Evolutionary conservation across 2,797 vertebrate species (phyloP), one percentile per base, ranked within the genome.

Genomic region (Hephaestus fuliginosus): DNA sequence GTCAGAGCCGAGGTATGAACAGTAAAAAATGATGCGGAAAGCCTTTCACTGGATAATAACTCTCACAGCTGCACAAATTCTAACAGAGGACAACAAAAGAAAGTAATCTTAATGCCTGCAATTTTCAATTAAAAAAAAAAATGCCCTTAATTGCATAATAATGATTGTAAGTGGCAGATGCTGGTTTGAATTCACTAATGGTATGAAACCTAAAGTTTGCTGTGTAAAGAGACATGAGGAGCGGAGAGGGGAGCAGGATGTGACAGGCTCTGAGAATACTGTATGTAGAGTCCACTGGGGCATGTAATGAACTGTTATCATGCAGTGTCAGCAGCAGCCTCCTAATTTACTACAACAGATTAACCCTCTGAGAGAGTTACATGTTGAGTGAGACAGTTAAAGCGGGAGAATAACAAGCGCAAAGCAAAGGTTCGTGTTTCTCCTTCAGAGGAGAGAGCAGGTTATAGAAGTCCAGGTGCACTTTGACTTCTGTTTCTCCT

Each of bases 291-390:
- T 76, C 85, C 82, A 78, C 48, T 57, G 81, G 74, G 76, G 81
- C 72, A 22, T 75, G 78, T 87, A 92, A 91, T 88, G 86, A 88
- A 82, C 65, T 76, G 69, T 79, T 74, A 90, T 83, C 66, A 85
- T 89, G 91, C 88, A 78, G 84, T 2, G 77, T 92, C 92, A 91
- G 91, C 91, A 88, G 84, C 70, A 44, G 64, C 72, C 70, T 63
- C 41, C 39, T 80, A 63, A 93, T 91, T 87, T 81, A 93, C 80
- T 14, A 2, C 75, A 70, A 86, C 84, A 85, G 90, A 87, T 89
- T 86, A 84, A 74, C 78, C 70, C 58, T 86, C 74, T 44, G 76
- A 76, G 65, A 78, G 73, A 76, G 64, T 67, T 78, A 83, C 69
- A 82, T 53, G 12, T 28, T 1, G 25, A 72, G 61, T 53, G 60